Base-by-base conservation (phyloP, 2,888 invertebrate species). In the Hylaea fasciaria region DNA sequence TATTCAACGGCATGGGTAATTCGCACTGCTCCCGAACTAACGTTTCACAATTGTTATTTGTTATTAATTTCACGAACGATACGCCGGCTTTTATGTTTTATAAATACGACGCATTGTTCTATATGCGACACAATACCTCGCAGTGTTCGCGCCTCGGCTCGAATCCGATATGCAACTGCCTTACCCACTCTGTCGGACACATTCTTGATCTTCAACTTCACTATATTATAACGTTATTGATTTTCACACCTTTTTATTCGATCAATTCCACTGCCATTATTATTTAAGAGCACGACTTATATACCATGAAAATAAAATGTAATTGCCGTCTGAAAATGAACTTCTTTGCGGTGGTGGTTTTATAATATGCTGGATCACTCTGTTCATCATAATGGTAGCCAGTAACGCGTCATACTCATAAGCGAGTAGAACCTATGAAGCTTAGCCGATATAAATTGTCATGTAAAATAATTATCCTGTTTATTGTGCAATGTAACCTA, bases 11-110 rank as follows among this genome's bases (percentile, higher is more conserved):
- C 81, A 83, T 83, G 86, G 86, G 85, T 86, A 91, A 89, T 90
- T 91, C 90, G 83, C 89, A 85, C 83, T 81, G 87, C 85, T 85
- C 83, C 88, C 87, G 87, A 89, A 89, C 87, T 87, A 89, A 88
- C 87, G 90, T 91, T 91, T 86, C 91, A 89, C 89, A 86, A 90
- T 91, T 91, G 91, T 91, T 91, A 91, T 92, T 92, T 91, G 91
- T 92, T 92, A 91, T 92, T 91, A 91, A 91, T 92, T 91, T 92
- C 91, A 87, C 86, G 90, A 91, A 86, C 91, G 91, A 91, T 91
- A 91, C 89, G 89, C 85, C 85, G 86, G 88, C 86, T 89, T 87
- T 89, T 87, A 91, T 92, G 92, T 92, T 92, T 92, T 92, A 91
- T 91, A 91, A 91, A 91, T 91, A 92, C 86, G 87, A 85, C 78